phyloP scores from a whole-genome alignment of 2,888 invertebrate genomes.

The Omphaloscelis lunosa region DNA sequence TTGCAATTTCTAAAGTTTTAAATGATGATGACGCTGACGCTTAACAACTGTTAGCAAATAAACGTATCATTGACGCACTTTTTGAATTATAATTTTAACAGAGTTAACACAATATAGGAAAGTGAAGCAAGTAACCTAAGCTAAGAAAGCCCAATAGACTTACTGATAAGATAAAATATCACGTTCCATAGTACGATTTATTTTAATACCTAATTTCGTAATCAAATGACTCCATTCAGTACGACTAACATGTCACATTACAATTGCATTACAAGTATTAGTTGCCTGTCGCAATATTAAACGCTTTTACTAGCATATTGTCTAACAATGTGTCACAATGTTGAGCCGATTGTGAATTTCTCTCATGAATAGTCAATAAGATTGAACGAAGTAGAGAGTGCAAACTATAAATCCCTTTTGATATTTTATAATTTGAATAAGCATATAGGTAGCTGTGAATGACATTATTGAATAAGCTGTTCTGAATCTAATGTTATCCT shows the following conservation, averaged over 20 bases:
- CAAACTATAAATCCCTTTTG: slow-evolving; percentile 41
- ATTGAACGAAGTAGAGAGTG: slow-evolving; percentile 37
- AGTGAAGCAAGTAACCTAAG: neutral
- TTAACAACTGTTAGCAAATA: too few species aligned
- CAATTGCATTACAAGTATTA: slow-evolving; percentile 44
- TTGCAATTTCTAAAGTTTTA: neutral
- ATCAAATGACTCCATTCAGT: slow-evolving; percentile 14
- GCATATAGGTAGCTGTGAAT: neutral
- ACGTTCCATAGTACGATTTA: slow-evolving; percentile 10
- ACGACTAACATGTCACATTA: slow-evolving; percentile 40
- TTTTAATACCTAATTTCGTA: slow-evolving; percentile 10
- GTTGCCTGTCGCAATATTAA: slow-evolving; percentile 50
- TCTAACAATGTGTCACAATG: slow-evolving; percentile 60
- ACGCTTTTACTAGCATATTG: slow-evolving; percentile 60
- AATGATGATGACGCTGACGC: neutral
- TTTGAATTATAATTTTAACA: neutral
- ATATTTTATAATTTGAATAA: slow-evolving; percentile 22
- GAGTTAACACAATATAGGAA: neutral
- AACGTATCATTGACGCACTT: neutral
- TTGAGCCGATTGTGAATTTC: slow-evolving; percentile 60
- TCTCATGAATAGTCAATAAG: slow-evolving; percentile 65
- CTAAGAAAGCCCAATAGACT: neutral
- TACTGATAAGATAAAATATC: slow-evolving; percentile 6
- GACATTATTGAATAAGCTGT: slow-evolving; percentile 14
- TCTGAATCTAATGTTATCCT: neutral